These are phyloP conservation scores for Hemicordylus capensis DNA, from an alignment of 2,113 vertebrate genomes.

Conservation along the genomic window DNA sequence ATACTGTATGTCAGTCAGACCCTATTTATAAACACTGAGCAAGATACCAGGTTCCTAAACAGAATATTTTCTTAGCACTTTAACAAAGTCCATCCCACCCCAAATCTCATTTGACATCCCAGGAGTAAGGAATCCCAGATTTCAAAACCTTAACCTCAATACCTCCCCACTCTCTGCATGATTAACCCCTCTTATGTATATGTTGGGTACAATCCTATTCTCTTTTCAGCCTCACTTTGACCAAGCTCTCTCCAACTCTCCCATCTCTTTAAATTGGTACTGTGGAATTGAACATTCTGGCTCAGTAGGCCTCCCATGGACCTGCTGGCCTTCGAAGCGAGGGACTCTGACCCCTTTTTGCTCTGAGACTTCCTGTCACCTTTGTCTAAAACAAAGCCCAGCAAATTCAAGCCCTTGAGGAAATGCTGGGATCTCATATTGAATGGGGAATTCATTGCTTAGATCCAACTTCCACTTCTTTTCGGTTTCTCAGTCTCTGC, in stretches of 20 bases:
- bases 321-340: constrained; percentile 64
- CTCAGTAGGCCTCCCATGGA: constrained; percentile 51
- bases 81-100: neutral
- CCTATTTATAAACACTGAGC: neutral
- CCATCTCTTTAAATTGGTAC: neutral
- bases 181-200: neutral
- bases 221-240: neutral
- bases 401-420: constrained; percentile 59
- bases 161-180: neutral
- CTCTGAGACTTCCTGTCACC: constrained; percentile 80
- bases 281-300: constrained; percentile 45
- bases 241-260: no score
- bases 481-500: constrained; percentile 69
- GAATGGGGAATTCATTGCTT: constrained; percentile 72
- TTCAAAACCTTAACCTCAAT: neutral
- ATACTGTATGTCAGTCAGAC: neutral
- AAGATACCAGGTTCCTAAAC: neutral
- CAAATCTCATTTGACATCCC: neutral
- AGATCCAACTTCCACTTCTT: constrained; percentile 75
- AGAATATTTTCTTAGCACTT: neutral
- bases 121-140: neutral
- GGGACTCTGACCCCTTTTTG: constrained; percentile 65
- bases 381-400: constrained; percentile 71
- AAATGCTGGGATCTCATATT: constrained; percentile 70
- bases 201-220: neutral